A percentile compares a stretch with the other conserved stretches of the same genome.
These are phyloP conservation scores for Ianthella basta DNA, from an alignment of 37 sponge, comb jelly and placozoan genomes.

Conservation along the genomic window DNA sequence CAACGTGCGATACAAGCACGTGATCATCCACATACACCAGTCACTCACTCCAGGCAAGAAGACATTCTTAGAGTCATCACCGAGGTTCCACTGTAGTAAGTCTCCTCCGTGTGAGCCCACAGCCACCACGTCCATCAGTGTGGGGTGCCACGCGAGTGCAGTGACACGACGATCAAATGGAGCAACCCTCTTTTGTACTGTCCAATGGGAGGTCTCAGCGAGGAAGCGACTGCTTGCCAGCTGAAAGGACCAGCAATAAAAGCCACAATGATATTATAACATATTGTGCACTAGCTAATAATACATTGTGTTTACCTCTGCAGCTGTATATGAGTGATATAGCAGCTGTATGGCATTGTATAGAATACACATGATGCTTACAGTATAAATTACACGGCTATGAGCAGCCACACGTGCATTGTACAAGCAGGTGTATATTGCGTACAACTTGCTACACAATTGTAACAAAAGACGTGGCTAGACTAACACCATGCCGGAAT, in stretches of 20 bases:
- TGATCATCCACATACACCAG: too few species aligned
- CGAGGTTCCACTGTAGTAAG: constrained; percentile 55
- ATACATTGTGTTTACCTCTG: neutral
- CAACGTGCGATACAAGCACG: too few species aligned
- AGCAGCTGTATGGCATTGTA: too few species aligned
- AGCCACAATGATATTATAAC: too few species aligned
- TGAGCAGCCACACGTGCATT: too few species aligned
- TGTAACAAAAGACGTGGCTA: too few species aligned
- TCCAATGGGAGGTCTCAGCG: constrained; percentile 29
- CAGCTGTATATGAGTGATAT: neutral
- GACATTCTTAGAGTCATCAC: constrained; percentile 19
- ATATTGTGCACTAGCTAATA: too few species aligned
- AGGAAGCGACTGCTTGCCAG: constrained; percentile 26
- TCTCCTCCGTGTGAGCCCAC: constrained; percentile 67
- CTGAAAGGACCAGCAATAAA: neutral
- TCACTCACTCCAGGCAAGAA: constrained; percentile 46
- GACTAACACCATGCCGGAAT: too few species aligned
- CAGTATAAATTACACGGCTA: too few species aligned
- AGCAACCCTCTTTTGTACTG: constrained; percentile 38
- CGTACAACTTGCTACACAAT: too few species aligned
- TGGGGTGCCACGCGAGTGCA: constrained; percentile 58
- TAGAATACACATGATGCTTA: too few species aligned
- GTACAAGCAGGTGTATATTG: too few species aligned
- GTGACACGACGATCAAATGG: constrained; percentile 64
- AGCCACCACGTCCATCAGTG: constrained; percentile 43